These are phyloP conservation scores for Dicranocentrus wangi DNA, from an alignment of 2,888 invertebrate species.

Conservation along the genomic window DNA sequence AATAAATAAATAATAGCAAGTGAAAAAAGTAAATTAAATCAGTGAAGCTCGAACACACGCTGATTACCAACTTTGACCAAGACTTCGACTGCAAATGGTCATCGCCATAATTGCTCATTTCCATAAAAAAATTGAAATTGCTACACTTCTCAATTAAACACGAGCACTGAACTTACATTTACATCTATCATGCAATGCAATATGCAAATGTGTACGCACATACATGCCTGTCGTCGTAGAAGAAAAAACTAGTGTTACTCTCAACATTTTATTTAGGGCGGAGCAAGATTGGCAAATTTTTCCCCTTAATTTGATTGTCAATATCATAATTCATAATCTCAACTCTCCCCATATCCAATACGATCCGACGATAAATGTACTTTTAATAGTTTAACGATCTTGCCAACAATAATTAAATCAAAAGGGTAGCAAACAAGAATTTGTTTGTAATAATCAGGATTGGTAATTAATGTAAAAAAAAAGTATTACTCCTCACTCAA, in stretches of 20 bases:
- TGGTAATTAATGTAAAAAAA: neutral
- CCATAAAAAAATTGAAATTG: constrained; percentile 37
- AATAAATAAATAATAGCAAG: neutral
- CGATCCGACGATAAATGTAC: neutral
- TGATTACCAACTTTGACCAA: no score
- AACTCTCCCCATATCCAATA: neutral
- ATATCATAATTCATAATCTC: constrained; percentile 42
- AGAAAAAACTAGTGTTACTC: neutral
- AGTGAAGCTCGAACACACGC: neutral
- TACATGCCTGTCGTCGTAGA: no score
- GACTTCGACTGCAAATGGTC: neutral
- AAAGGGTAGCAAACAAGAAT: constrained; percentile 28
- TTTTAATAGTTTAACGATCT: constrained; percentile 4
- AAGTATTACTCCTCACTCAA: constrained; percentile 12
- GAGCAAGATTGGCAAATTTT: constrained; percentile 38
- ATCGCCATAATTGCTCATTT: constrained; percentile 31
- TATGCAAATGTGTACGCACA: neutral
- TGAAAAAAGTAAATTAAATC: constrained; percentile 7
- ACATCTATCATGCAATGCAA: neutral
- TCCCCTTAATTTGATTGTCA: constrained; percentile 46
- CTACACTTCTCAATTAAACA: constrained; percentile 26
- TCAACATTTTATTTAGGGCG: constrained; percentile 16
- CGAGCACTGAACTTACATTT: constrained; percentile 3
- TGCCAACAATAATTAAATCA: constrained; percentile 36
- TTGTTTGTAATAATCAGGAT: constrained; percentile 31